Percentiles rank a stretch among this genome's conserved stretches.
These are phyloP conservation scores for Cenopis cana DNA, from an alignment of 2,888 invertebrate genomes.

Conservation along the genomic window DNA sequence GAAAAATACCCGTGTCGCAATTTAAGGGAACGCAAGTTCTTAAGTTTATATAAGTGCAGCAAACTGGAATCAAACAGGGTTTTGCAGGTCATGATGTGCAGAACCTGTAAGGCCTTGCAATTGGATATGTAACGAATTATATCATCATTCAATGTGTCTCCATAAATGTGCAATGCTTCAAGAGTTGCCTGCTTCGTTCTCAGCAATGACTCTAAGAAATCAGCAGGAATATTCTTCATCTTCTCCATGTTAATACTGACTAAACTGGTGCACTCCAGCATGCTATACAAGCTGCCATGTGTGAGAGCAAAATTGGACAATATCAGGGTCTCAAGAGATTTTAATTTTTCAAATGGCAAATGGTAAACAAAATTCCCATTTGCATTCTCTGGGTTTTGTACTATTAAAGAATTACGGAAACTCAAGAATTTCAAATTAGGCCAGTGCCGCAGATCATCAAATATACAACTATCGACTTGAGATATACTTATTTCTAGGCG, in stretches of 20 bases:
- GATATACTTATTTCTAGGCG: conserved; percentile 84
- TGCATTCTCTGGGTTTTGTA: conserved; percentile 75
- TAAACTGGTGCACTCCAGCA: conserved; percentile 78
- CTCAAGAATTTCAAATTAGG: conserved; percentile 81
- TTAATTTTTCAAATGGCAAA: conserved; percentile 79
- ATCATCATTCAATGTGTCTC: conserved; percentile 81
- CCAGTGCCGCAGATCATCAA: conserved; percentile 80
- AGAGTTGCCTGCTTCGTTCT: conserved; percentile 73
- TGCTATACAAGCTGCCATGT: conserved; percentile 76
- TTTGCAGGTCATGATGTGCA: conserved; percentile 83
- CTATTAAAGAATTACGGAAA: conserved; percentile 81
- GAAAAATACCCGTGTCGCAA: conserved; percentile 83
- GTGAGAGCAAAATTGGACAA: conserved; percentile 82
- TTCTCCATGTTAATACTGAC: conserved; percentile 83
- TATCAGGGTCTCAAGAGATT: conserved; percentile 74
- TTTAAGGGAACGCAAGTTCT: conserved; percentile 78
- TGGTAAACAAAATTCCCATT: conserved; percentile 81
- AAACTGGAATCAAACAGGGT: conserved; percentile 82
- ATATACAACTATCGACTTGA: conserved; percentile 82
- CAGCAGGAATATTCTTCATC: conserved; percentile 83
- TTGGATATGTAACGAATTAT: conserved; percentile 76
- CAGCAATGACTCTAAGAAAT: conserved; percentile 78
- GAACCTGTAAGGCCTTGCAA: conserved; percentile 73
- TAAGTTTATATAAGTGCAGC: conserved; percentile 74
- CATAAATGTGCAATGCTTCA: conserved; percentile 78